Conservation (phyloP, 2,888 invertebrate genomes). For the Camponotus fellah region DNA sequence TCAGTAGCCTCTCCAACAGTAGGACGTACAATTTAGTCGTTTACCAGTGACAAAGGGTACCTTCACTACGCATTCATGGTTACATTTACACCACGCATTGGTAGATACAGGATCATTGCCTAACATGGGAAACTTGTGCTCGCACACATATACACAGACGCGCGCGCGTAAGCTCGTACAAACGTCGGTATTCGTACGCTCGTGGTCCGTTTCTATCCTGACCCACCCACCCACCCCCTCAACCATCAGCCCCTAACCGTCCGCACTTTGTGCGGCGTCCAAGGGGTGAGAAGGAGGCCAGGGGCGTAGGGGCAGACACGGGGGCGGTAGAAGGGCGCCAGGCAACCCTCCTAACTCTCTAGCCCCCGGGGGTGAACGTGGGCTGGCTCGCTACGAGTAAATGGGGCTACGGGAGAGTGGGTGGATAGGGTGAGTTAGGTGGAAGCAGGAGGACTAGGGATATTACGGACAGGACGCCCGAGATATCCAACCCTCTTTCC, state of each 20-base stretch:
- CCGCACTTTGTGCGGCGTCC: slow-evolving; percentile 77
- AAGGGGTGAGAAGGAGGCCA: slow-evolving; percentile 66
- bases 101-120: slow-evolving; percentile 68
- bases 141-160: neutral
- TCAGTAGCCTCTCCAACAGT: slow-evolving; percentile 60
- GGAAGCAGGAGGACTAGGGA: slow-evolving; percentile 80
- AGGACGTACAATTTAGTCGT: slow-evolving; percentile 76
- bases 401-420: slow-evolving; percentile 53
- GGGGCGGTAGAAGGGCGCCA: slow-evolving; percentile 78
- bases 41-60: slow-evolving; percentile 73
- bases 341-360: slow-evolving; percentile 83
- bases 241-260: slow-evolving; percentile 78
- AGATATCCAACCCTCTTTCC: slow-evolving; percentile 81
- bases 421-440: slow-evolving; percentile 61
- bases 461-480: slow-evolving; percentile 85
- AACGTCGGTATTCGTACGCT: slow-evolving; percentile 68
- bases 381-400: slow-evolving; percentile 73
- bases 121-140: slow-evolving; percentile 45
- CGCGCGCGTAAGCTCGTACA: slow-evolving; percentile 6
- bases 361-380: slow-evolving; percentile 76
- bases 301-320: slow-evolving; percentile 68
- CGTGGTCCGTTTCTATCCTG: slow-evolving; percentile 76
- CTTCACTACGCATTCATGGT: slow-evolving; percentile 71
- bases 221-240: slow-evolving; percentile 68
- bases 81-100: slow-evolving; percentile 65